phyloP scores from a whole-genome alignment of 2,797 vertebrate genomes.

The Pangasius mekongensis region DNA sequence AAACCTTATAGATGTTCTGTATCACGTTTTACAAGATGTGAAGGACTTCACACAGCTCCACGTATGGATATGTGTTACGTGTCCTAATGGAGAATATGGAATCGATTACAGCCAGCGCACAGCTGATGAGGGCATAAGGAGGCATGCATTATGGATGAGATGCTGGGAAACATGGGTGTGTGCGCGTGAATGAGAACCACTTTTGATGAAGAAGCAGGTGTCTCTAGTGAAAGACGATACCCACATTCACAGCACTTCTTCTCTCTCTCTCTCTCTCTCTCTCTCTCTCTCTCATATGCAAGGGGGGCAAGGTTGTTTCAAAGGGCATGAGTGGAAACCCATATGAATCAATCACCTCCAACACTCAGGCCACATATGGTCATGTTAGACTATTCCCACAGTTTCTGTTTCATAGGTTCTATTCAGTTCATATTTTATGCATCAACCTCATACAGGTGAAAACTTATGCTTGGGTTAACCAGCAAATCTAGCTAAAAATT shows the following conservation, averaged over 20 bases:
- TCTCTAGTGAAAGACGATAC: slow-evolving; percentile 38
- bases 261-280: slow-evolving; percentile 23
- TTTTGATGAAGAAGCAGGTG: slow-evolving; percentile 50
- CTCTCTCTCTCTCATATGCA: slow-evolving; percentile 11
- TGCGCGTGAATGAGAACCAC: slow-evolving; percentile 33
- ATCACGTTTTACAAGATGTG: slow-evolving; percentile 9
- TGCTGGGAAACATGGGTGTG: slow-evolving; percentile 49
- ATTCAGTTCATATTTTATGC: neutral
- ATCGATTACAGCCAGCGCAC: slow-evolving; percentile 64
- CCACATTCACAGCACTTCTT: slow-evolving; percentile 12
- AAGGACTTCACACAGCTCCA: slow-evolving; percentile 6
- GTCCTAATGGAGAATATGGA: slow-evolving; percentile 65
- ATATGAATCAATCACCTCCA: slow-evolving; percentile 41
- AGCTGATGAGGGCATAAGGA: slow-evolving; percentile 58
- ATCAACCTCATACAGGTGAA: neutral
- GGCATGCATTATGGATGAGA: slow-evolving; percentile 77
- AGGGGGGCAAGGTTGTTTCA: slow-evolving; percentile 20
- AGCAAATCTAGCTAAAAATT: neutral
- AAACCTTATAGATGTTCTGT: slow-evolving; percentile 3
- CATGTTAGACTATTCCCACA: neutral
- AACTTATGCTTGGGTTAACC: neutral
- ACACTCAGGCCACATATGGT: slow-evolving; percentile 42
- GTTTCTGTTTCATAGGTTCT: neutral
- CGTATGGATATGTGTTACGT: slow-evolving; percentile 58
- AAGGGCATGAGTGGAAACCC: neutral